Conservation (phyloP, 1,140 invertebrate genomes). For the Atta texana region DNA sequence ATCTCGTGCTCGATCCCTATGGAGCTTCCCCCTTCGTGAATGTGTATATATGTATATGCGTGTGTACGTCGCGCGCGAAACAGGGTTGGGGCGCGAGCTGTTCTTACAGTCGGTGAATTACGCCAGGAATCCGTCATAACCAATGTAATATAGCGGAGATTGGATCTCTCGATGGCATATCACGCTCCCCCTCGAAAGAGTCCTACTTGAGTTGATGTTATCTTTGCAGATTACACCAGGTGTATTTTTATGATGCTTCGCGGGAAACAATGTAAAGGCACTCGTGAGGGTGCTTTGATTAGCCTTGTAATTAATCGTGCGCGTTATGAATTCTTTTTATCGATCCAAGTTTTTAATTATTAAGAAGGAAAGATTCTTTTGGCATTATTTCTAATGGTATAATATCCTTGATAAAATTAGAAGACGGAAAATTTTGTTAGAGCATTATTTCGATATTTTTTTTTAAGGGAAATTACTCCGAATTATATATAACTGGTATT, state of each 20-base stretch:
- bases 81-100: slow-evolving; percentile 57
- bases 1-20: slow-evolving; percentile 76
- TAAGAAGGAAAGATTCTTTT: background rate
- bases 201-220: slow-evolving; percentile 35
- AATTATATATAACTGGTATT: background rate
- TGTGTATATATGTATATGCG: background rate
- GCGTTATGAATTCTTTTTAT: slow-evolving; percentile 15
- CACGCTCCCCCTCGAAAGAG: slow-evolving; percentile 35
- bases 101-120: slow-evolving; percentile 67
- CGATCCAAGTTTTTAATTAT: background rate
- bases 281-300: background rate
- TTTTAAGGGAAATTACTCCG: background rate
- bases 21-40: background rate
- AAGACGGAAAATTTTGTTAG: background rate
- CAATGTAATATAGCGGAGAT: slow-evolving; percentile 73
- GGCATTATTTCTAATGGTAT: background rate
- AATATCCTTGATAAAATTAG: background rate
- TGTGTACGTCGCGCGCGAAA: slow-evolving; percentile 22
- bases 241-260: slow-evolving; percentile 42
- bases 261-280: background rate
- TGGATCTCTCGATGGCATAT: slow-evolving; percentile 66
- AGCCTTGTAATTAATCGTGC: slow-evolving; percentile 5
- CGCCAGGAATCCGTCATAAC: slow-evolving; percentile 75
- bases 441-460: background rate
- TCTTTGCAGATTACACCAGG: slow-evolving; percentile 53